phyloP scores from a whole-genome alignment of 2,888 invertebrate genomes.

The Plagiodera versicolora region DNA sequence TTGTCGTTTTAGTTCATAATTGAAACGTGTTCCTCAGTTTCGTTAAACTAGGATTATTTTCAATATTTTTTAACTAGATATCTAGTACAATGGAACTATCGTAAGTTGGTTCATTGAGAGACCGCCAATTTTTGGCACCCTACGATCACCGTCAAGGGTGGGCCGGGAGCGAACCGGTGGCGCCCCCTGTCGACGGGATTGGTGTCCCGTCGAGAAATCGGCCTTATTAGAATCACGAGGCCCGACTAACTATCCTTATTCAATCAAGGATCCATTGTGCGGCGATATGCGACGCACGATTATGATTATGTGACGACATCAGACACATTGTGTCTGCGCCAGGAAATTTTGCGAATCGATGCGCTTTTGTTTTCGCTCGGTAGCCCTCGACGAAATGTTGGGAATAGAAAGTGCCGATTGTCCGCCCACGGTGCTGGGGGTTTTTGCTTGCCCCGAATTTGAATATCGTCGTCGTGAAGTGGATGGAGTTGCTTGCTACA shows the following conservation, averaged over 20 bases:
- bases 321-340: conserved; percentile 31
- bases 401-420: background rate
- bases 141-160: too few relatives aligned
- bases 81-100: too few relatives aligned
- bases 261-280: conserved; percentile 44
- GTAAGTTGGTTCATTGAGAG: too few relatives aligned
- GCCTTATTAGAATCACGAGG: conserved; percentile 41
- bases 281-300: conserved; percentile 28
- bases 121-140: too few relatives aligned
- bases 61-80: too few relatives aligned
- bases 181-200: conserved; percentile 20
- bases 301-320: conserved; percentile 21
- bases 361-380: conserved; percentile 25
- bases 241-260: conserved; percentile 44
- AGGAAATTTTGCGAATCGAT: background rate
- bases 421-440: background rate
- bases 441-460: too few relatives aligned
- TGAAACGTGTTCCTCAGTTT: too few relatives aligned
- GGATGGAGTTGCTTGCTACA: too few relatives aligned
- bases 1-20: too few relatives aligned
- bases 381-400: background rate
- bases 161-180: conserved; percentile 3
- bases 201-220: conserved; percentile 39
- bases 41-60: too few relatives aligned
- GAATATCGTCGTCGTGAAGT: too few relatives aligned